Conservation (phyloP, 2,113 vertebrate genomes). For the Lasiurus cinereus region DNA sequence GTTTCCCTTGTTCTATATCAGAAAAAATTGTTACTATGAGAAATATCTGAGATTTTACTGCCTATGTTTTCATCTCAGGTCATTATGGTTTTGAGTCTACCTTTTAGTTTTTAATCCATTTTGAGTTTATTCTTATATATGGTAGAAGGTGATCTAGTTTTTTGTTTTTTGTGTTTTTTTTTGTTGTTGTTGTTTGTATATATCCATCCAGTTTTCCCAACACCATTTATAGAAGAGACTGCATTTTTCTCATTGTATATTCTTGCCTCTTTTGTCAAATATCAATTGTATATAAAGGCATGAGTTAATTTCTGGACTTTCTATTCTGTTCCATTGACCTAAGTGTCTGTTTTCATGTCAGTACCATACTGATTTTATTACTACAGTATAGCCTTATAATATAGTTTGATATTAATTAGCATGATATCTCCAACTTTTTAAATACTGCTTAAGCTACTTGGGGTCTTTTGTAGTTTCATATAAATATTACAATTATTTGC, state of each 20-base stretch:
- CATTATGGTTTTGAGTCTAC: not conserved
- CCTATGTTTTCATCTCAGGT: not conserved
- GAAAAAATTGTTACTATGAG: not conserved
- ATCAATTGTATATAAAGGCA: not conserved
- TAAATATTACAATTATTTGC: not conserved
- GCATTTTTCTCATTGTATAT: not conserved
- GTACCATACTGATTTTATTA: not conserved
- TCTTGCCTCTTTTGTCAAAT: not conserved
- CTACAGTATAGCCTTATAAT: not conserved
- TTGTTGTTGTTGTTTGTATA: not conserved
- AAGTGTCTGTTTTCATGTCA: not conserved
- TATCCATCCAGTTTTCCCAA: not conserved
- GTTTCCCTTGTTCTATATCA: not conserved
- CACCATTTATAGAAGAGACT: not conserved
- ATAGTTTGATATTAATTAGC: not conserved
- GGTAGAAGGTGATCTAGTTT: not conserved
- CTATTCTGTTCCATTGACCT: not conserved
- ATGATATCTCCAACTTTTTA: not conserved
- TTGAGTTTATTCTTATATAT: not conserved
- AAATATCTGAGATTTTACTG: not conserved
- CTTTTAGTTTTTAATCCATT: not conserved
- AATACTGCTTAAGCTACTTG: not conserved
- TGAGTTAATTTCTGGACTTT: not conserved
- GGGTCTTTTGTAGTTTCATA: not conserved
- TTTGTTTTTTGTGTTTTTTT: no score